Evolutionary conservation across 2,113 vertebrate species (phyloP), one percentile per base, ranked within the genome.

Genomic region (Hippocampus comes): DNA sequence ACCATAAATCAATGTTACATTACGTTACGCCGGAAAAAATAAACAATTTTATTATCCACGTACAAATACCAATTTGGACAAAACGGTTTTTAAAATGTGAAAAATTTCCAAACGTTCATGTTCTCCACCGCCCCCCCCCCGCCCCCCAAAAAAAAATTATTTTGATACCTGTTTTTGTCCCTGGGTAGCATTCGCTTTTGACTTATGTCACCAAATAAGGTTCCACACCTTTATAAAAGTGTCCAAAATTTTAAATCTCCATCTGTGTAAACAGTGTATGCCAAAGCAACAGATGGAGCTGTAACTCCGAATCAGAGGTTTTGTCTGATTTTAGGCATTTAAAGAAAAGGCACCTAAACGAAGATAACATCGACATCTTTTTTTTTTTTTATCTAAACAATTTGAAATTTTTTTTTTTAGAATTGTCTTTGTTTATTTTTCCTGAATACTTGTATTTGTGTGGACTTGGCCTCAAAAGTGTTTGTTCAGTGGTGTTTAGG

Each of bases 401-500:
- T 60, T 30, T 60, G 1, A 14, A 30, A 21, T 25, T 25, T 25
- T 25, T 25, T 25, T 60, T 60, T 59, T 60, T 30, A 8, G 25
- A 30, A 76, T 60, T 30, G 51, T 68, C 30, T 25, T 30, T 68
- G 30, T 68, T 38, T 68, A 42, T 25, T 69, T 78, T 55, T 55
- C 21, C 9, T 23, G 2, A 23, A 56, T 56, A 23, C 9, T 78
- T 83, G 20, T 41, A 4, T 59, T 34, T n/a, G 21, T 65, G 63
- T 46, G 41, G 63, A 65, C 38, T 43, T n/a, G 41, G 38, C 21
- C 14, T 65, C 21, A n/a, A 49, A 18, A 38, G 17, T 41, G 60
- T 23, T 25, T 60, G 5, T 17, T 60, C 79, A 78, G 70, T 84
- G 76, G 77, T 23, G 76, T 81, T 79, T 86, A 79, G 87, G 85